Conservation (phyloP, 1,140 invertebrate species). For the Cotesia chilonis region DNA sequence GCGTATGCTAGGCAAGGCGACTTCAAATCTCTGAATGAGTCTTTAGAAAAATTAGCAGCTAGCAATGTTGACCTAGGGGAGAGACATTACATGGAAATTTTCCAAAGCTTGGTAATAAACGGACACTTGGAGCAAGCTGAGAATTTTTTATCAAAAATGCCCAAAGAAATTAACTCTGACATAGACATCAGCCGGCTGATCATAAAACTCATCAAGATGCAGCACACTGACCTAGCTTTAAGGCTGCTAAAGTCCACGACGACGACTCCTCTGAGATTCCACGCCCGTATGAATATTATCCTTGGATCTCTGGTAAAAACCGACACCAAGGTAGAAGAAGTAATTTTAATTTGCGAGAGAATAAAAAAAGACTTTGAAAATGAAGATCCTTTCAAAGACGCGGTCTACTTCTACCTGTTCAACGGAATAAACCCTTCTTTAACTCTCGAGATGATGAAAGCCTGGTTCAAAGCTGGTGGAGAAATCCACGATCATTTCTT, state of each 20-base stretch:
- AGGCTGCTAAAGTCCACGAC: too few relatives aligned
- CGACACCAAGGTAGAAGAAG: too few relatives aligned
- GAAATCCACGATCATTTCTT: constrained; percentile 81
- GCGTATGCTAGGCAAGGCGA: constrained; percentile 81
- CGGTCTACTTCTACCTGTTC: too few relatives aligned
- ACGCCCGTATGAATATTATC: too few relatives aligned
- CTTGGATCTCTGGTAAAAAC: too few relatives aligned
- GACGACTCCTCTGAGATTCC: neutral
- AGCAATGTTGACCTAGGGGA: constrained; percentile 77
- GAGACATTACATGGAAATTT: constrained; percentile 76
- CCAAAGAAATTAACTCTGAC: constrained; percentile 72
- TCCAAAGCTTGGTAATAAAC: constrained; percentile 72
- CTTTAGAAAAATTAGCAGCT: constrained; percentile 71
- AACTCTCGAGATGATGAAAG: constrained; percentile 66
- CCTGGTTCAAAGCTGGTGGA: constrained; percentile 69
- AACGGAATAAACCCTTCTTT: constrained; percentile 47
- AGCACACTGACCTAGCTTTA: constrained; percentile 21
- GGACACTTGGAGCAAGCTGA: constrained; percentile 72
- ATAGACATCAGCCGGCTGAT: constrained; percentile 78
- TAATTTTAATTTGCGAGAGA: too few relatives aligned
- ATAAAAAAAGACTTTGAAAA: too few relatives aligned
- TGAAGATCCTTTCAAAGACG: too few relatives aligned
- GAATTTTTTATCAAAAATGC: constrained; percentile 61
- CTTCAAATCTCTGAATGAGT: constrained; percentile 69
- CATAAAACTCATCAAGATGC: constrained; percentile 72